Evolutionary conservation across 1,140 invertebrate species (phyloP), one percentile per base, ranked within the genome.

Genomic region (Bacillus rossius): DNA sequence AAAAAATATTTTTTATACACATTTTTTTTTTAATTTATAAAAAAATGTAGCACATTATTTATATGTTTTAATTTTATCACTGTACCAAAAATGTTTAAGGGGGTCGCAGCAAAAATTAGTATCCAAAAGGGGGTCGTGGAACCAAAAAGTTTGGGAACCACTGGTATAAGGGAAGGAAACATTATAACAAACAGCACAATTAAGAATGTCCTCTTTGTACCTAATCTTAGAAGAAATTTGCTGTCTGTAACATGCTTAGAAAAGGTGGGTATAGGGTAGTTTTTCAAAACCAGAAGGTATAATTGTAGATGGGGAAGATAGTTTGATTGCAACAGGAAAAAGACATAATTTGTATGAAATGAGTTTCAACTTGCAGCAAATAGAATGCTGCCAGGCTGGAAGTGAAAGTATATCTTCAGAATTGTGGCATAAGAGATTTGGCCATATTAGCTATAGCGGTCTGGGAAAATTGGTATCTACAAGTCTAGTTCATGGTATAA

Each of bases 381-480:
- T 14, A 42, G 4, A 20, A 20, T 29, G 16, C 3, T 7, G 37
- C n/a, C 22, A 26, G 23, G n/a, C 26, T 10, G 17, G 48, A 45
- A 57, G 54, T 51, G 37, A 54, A 57, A 34, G 29, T 34, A 10
- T 7, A 34, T 34, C 5, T 34, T 4, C 42, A 45, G n/a, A 45
- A 19, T n/a, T 45, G 5, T 58, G 52, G 52, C 59, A 61, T 29
- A 26, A 40, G 10, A 45, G 23, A 42, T 43, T 69, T 1, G 65
- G 63, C 13, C 62, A 71, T 50, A 3, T 68, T n/a, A 63, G 59
- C 58, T 54, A 58, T 16, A 45, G 59, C 19, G 43, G 37, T 34
- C 25, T 70, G 8, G 62, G 62, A 38, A 63, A 55, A 49, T 20
- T 70, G 20, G 20, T 34, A 40, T 43, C 20, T 16, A 42, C 17